Evolutionary conservation across 2,888 invertebrate species (phyloP), one percentile per base, ranked within the genome.

Genomic region (Brachynemurus nebulosus): DNA sequence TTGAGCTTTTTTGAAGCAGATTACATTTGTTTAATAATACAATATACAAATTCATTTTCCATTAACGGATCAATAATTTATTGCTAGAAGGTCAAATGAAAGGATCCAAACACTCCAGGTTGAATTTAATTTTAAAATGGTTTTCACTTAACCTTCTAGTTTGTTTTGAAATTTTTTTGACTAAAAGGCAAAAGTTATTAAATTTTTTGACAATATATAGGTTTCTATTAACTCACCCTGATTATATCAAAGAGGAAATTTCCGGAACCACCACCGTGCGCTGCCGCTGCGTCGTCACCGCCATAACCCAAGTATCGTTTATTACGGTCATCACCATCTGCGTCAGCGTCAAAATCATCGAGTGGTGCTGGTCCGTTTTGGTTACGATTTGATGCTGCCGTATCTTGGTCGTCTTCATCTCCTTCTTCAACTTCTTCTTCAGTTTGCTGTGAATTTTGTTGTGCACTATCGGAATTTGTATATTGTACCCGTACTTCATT

Each of bases 201-300:
- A n/a, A n/a, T n/a, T n/a, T n/a, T n/a, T n/a, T n/a, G n/a, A n/a
- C n/a, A n/a, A n/a, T n/a, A n/a, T n/a, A n/a, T n/a, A n/a, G n/a
- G n/a, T n/a, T n/a, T n/a, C n/a, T 19, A 18, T 19, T 20, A 4
- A 72, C 84, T 82, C 71, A 89, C 88, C 75, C 88, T 75, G 64
- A 89, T 83, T 61, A 86, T 80, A 65, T 89, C 88, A 66, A 88
- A 86, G 53, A 89, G 71, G 73, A 89, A 86, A 70, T 88, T 89
- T 50, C 88, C 88, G 41, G 86, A 86, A 44, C 85, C 86, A 51
- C 80, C 83, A 9, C 64, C 64, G n/a, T 62, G 62, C 45, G 55
- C 56, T 37, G 54, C 59, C 33, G 58, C 62, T 39, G 71, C 70
- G 34, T 55, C 50, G 16, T 57, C 57, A 40, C 57, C 54, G 36